phyloP scores from a whole-genome alignment of 2,113 vertebrate genomes.

The Tilapia sparmanii region DNA sequence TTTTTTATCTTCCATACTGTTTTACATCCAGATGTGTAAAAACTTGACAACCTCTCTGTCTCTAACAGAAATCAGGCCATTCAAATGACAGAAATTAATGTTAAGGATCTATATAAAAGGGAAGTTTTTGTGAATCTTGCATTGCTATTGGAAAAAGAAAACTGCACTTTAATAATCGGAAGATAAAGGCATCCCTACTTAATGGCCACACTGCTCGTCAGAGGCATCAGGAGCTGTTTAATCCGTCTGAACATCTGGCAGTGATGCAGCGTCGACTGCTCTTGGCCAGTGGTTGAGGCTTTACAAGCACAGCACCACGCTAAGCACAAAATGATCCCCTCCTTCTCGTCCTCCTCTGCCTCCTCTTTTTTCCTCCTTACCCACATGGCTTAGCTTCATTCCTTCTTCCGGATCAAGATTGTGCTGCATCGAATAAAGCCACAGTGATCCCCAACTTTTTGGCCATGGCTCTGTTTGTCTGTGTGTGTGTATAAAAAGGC shows the following conservation, averaged over 20 bases:
- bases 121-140: not conserved
- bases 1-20: not conserved
- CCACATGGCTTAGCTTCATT: slow-evolving; percentile 26
- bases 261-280: slow-evolving; percentile 12
- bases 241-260: slow-evolving; percentile 59
- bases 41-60: not conserved
- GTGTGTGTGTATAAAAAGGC: not conserved
- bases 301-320: slow-evolving; percentile 43
- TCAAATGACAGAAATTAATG: not conserved
- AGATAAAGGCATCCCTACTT: not conserved
- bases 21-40: slow-evolving; percentile 1
- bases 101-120: not conserved
- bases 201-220: not conserved
- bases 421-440: slow-evolving; percentile 6
- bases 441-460: slow-evolving; percentile 4
- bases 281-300: slow-evolving; percentile 36
- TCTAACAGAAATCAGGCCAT: not conserved
- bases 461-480: not conserved
- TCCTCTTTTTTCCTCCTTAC: slow-evolving; percentile 13
- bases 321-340: slow-evolving; percentile 31
- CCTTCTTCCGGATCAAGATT: slow-evolving; percentile 5
- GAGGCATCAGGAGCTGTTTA: slow-evolving; percentile 28
- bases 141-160: not conserved
- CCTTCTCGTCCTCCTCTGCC: slow-evolving; percentile 7
- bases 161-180: not conserved